Percentiles rank a stretch among this genome's conserved stretches.
phyloP scores from a whole-genome alignment of 2,888 invertebrate species.

The Desoria tigrina region DNA sequence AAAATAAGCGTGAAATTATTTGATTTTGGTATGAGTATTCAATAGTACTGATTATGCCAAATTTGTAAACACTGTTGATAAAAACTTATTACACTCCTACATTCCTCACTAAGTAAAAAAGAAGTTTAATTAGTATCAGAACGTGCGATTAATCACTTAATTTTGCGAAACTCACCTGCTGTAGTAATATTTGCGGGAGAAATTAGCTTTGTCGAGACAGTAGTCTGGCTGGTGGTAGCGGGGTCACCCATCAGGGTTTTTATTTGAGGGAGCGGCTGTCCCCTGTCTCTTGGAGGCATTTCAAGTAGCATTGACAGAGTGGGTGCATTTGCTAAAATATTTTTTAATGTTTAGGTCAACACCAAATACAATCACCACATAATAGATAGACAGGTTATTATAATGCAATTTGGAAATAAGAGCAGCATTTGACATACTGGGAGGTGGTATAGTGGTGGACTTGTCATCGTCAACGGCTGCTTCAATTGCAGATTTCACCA shows the following conservation, averaged over 20 bases:
- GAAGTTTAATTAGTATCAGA: too few relatives aligned
- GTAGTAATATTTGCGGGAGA: too few relatives aligned
- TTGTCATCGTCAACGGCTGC: conserved; percentile 56
- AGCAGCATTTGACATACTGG: conserved; percentile 10
- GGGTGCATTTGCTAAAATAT: conserved; percentile 64
- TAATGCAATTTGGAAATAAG: neutral
- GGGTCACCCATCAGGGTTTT: conserved; percentile 29
- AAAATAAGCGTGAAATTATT: too few relatives aligned
- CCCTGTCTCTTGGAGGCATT: conserved; percentile 59
- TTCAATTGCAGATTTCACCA: conserved; percentile 60
- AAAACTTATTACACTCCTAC: too few relatives aligned
- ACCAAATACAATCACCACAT: neutral
- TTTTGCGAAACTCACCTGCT: too few relatives aligned
- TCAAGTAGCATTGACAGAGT: conserved; percentile 74
- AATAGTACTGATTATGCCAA: too few relatives aligned
- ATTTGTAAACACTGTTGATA: too few relatives aligned
- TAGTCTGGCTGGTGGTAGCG: too few relatives aligned
- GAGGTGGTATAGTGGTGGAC: neutral
- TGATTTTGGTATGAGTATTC: too few relatives aligned
- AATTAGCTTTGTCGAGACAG: too few relatives aligned
- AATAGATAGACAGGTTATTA: conserved; percentile 2
- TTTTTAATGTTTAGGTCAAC: neutral
- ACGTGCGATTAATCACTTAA: too few relatives aligned
- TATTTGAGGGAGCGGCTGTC: conserved; percentile 56
- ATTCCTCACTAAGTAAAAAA: too few relatives aligned